Evolutionary conservation across 1,140 invertebrate species (phyloP), one percentile per base, ranked within the genome.

Genomic region (Myzus persicae): DNA sequence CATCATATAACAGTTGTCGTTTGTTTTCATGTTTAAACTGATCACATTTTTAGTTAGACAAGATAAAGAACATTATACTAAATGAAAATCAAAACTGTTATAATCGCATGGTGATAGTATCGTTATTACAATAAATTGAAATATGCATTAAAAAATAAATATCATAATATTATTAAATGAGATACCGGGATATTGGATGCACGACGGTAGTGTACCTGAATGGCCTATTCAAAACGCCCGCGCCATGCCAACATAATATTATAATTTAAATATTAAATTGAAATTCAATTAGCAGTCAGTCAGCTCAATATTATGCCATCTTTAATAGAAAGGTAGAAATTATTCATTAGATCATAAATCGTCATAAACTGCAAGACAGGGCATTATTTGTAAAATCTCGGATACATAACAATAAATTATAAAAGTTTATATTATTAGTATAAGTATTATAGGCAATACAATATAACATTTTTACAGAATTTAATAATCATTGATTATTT

Each of bases 131-230:
- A 31, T 59, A 31, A 67, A 67, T 67, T 31, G 1, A 76, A 76
- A n/a, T n/a, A n/a, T 67, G 1, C 4, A 76, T n/a, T 76, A 5
- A 76, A 76, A 76, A 59, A n/a, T n/a, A 18, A n/a, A 54, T 44
- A 31, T 4, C 31, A 67, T n/a, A n/a, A 67, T 76, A 76, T n/a
- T 59, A 59, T 59, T 76, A n/a, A 9, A 76, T 18, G 59, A 76
- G 31, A 76, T 76, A 76, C 59, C 5, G 59, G 14, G 14, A 76
- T n/a, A n/a, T n/a, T n/a, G 31, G 31, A n/a, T 76, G 4, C 31
- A 76, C 59, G 59, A 76, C 59, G 59, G 59, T 76, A 76, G n/a
- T 76, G 59, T 76, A 76, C 59, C 59, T 76, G 59, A 76, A 76
- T 76, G 59, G 59, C 59, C 59, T 76, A 76, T 76, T 76, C 59